A percentile compares a stretch with the other conserved stretches of the same genome.
Conservation (phyloP, 2,797 vertebrate genomes). For the Pangasius krempfi region DNA sequence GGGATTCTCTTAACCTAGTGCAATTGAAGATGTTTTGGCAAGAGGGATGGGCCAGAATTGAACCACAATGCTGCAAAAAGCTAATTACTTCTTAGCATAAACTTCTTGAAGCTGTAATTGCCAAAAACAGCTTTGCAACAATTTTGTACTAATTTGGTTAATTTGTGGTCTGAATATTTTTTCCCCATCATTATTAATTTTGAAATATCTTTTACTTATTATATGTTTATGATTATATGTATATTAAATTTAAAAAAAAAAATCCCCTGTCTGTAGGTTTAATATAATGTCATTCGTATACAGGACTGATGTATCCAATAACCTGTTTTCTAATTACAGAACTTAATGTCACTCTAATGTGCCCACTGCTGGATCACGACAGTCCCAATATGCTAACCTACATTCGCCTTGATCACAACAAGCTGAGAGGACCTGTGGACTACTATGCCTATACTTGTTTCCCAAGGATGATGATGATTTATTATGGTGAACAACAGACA, state of each 20-base stretch:
- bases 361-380: slow-evolving; percentile 69
- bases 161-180: slow-evolving; percentile 63
- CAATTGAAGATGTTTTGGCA: background rate
- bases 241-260: background rate
- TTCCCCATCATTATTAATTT: background rate
- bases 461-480: slow-evolving; percentile 76
- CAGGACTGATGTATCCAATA: background rate
- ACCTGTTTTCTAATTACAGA: slow-evolving; percentile 4
- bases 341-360: slow-evolving; percentile 64
- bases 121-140: background rate
- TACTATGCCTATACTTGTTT: slow-evolving; percentile 76
- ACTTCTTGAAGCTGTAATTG: background rate
- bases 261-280: background rate
- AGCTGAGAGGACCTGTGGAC: slow-evolving; percentile 74
- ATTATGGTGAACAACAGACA: slow-evolving; percentile 80
- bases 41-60: background rate
- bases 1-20: background rate
- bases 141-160: background rate
- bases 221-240: background rate
- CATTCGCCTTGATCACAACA: slow-evolving; percentile 81
- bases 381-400: slow-evolving; percentile 77
- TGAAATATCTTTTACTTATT: background rate
- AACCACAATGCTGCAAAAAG: background rate
- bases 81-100: background rate
- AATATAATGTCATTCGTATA: background rate